phyloP scores from a whole-genome alignment of 2,888 invertebrate species.

The Nymphalis polychloros region DNA sequence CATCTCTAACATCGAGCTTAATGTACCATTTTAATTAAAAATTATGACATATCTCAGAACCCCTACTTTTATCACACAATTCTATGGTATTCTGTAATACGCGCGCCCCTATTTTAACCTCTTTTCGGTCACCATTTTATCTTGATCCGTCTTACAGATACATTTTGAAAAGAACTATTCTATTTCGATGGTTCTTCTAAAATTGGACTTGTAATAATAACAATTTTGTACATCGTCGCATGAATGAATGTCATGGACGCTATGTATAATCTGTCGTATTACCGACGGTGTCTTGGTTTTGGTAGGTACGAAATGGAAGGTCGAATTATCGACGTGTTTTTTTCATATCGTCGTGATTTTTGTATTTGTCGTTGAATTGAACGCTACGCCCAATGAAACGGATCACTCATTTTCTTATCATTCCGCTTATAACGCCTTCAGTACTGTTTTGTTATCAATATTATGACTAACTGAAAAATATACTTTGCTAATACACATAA shows the following conservation, averaged over 20 bases:
- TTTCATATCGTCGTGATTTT: neutral
- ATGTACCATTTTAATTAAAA: slow-evolving; percentile 77
- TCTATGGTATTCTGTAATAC: slow-evolving; percentile 43
- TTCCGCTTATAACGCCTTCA: too few relatives aligned
- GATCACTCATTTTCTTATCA: too few relatives aligned
- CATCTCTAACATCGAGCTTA: slow-evolving; percentile 57
- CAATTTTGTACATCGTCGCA: slow-evolving; percentile 59
- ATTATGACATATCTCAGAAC: slow-evolving; percentile 70
- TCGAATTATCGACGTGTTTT: slow-evolving; percentile 52
- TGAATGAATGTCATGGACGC: slow-evolving; percentile 62
- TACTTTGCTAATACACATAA: too few relatives aligned
- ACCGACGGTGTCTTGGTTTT: slow-evolving; percentile 55
- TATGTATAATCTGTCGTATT: slow-evolving; percentile 52
- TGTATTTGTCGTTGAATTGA: too few relatives aligned
- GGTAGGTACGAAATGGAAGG: slow-evolving; percentile 59
- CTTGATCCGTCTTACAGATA: slow-evolving; percentile 48
- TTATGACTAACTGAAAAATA: too few relatives aligned
- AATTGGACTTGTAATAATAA: slow-evolving; percentile 46
- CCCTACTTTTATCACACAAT: slow-evolving; percentile 51
- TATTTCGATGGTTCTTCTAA: slow-evolving; percentile 43
- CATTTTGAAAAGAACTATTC: slow-evolving; percentile 32
- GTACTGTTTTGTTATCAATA: too few relatives aligned
- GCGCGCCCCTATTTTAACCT: slow-evolving; percentile 65
- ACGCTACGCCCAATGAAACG: too few relatives aligned
- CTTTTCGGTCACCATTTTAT: slow-evolving; percentile 48